Base-by-base conservation (phyloP, 2,888 invertebrate species). In the Idaea dimidiata region DNA sequence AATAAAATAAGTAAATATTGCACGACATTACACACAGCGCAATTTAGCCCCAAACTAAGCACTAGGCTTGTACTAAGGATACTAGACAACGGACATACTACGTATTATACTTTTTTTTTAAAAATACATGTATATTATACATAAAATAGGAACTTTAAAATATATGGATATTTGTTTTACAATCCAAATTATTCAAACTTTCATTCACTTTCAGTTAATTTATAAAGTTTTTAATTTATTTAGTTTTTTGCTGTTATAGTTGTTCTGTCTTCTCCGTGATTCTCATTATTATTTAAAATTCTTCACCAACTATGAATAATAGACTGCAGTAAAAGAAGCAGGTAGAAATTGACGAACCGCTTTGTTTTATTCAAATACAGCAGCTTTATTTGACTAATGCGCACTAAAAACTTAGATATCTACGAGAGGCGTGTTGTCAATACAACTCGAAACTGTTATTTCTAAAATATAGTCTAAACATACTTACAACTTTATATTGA, bases 301-400 rank as follows among this genome's bases (percentile, higher is more conserved):
- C 1, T 43, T 14, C 43, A 43, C 43, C 43, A 10, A 43, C 43
- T 14, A 43, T 10, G 7, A 33, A 6, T 14, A 43, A 43, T 43
- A 82, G 73, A 70, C 64, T 59, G 61, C 63, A 72, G 71, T 79
- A 76, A 82, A 81, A 80, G 80, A 14, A 0, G 43, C 43, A 74
- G 62, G 67, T 66, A 69, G 78, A 82, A 83, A 77, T 71, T 69
- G 72, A 66, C 74, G 71, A 69, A 79, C 66, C 76, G 80, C 75
- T 76, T 76, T 80, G 79, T 80, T 84, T 82, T 81, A 85, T 86
- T 87, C 83, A 83, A 84, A 87, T 80, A 84, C 81, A 74, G 79
- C 70, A 73, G 76, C 72, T 83, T 81, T 82, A 86, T 86, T 87
- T 86, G 78, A 59, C 80, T 68, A 72, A 68, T 72, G 77, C 70